Percentiles rank a stretch among this genome's conserved stretches.
These are phyloP conservation scores for Tridacna crocea DNA, from an alignment of 2,888 invertebrate genomes.

Conservation along the genomic window DNA sequence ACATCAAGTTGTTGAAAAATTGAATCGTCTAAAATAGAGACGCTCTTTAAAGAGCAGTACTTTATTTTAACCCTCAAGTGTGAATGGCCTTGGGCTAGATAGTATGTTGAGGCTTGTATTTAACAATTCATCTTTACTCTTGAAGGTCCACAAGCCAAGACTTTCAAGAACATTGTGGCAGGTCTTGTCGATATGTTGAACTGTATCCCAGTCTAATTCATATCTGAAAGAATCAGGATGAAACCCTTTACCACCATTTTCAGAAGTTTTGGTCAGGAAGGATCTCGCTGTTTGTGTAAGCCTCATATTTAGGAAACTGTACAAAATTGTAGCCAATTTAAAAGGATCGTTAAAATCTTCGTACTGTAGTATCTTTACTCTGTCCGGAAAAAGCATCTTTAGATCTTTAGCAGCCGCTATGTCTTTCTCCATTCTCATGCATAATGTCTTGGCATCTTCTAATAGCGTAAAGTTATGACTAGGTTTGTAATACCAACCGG, in stretches of 20 bases:
- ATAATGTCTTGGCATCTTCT: not conserved
- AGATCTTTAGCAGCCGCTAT: slow-evolving; percentile 13
- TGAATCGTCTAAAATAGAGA: no score
- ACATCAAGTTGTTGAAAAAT: no score
- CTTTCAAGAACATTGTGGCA: not conserved
- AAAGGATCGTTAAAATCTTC: slow-evolving; percentile 37
- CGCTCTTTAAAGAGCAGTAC: not conserved
- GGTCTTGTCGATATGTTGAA: not conserved
- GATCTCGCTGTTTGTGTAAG: not conserved
- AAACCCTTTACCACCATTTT: not conserved
- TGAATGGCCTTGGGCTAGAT: not conserved
- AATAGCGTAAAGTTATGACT: no score
- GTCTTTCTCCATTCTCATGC: slow-evolving; percentile 17
- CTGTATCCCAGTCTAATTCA: not conserved
- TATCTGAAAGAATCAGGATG: not conserved
- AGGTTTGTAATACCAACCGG: no score
- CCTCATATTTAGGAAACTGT: slow-evolving; percentile 17
- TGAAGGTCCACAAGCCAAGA: not conserved
- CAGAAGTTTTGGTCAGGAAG: not conserved
- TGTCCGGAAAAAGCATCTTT: slow-evolving; percentile 6
- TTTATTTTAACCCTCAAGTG: not conserved
- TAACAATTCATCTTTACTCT: not conserved
- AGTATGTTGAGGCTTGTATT: not conserved
- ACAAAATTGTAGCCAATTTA: slow-evolving; percentile 3
- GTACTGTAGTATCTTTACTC: slow-evolving; percentile 29